phyloP scores from a whole-genome alignment of 2,113 vertebrate species.

The Eublepharis macularius region DNA sequence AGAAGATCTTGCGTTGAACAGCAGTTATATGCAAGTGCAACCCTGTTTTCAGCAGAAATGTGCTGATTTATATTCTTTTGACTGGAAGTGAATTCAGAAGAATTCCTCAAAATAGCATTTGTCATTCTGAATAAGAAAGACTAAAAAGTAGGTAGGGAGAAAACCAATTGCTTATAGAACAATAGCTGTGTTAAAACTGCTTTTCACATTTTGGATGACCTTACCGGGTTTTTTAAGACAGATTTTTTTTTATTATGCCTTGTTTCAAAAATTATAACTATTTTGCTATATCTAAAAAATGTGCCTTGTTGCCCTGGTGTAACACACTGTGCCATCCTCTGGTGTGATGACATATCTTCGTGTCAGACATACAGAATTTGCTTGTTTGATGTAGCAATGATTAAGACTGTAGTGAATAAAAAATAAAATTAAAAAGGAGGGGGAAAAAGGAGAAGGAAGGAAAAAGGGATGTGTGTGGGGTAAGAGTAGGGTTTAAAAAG shows the following conservation, averaged over 20 bases:
- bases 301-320: neutral
- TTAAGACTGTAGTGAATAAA: neutral
- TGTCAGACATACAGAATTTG: neutral
- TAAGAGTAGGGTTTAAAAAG: too few relatives aligned
- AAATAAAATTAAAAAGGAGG: too few relatives aligned
- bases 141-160: neutral
- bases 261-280: neutral
- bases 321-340: neutral
- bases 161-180: neutral
- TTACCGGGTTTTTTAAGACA: too few relatives aligned
- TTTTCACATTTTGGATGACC: neutral
- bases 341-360: neutral
- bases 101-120: neutral
- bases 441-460: too few relatives aligned
- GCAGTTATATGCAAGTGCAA: too few relatives aligned
- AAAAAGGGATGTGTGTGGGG: too few relatives aligned
- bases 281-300: neutral
- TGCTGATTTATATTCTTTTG: neutral
- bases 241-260: neutral
- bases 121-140: neutral
- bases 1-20: too few relatives aligned
- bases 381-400: neutral
- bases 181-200: neutral
- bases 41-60: slow-evolving; percentile 14
- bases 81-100: neutral